Evolutionary conservation across 2,113 vertebrate species (phyloP), one percentile per base, ranked within the genome.

Genomic region (Grus americana): DNA sequence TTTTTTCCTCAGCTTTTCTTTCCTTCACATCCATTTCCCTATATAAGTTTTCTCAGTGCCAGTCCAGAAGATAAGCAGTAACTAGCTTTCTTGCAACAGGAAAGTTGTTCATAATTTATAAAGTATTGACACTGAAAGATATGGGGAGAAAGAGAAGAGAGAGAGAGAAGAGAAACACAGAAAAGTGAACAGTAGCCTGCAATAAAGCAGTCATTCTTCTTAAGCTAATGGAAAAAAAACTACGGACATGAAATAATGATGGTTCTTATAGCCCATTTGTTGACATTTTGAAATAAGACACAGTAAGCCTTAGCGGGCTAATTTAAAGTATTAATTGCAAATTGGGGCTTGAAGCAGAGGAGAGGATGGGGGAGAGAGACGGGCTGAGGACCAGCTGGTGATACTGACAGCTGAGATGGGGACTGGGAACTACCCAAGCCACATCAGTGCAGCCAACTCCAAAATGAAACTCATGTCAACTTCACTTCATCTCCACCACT

Each of bases 51-150:
- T 72, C 47, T 71, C 9, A 18, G 9, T 36, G 11, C 3, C 44
- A 88, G 32, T 34, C 12, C 70, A 76, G n/a, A 71, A 91, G 20
- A 91, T 50, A 66, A 82, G 27, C 11, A 32, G 18, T 47, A 75
- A 57, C 15, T 36, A 73, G 2, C 5, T 79, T 79, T 74, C 57
- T 79, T 68, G 47, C 15, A 90, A 58, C 24, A 42, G 9, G 14
- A 94, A 78, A 32, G 27, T 61, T 75, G 52, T 82, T 91, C n/a
- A 85, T 67, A 87, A 92, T 91, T 96, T 94, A 92, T 88, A n/a
- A 80, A 40, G 24, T 42, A 30, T 55, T 61, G 59, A 24, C 40
- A 87, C 21, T 54, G 52, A 14, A 61, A 66, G 40, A 24, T 24
- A 79, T 0, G 0, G 12, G 12, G 36, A 67, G 29, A 29, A 62